Percentiles rank a stretch among this genome's conserved stretches.
phyloP scores from a whole-genome alignment of 2,888 invertebrate species.

The Thecophora atra region DNA sequence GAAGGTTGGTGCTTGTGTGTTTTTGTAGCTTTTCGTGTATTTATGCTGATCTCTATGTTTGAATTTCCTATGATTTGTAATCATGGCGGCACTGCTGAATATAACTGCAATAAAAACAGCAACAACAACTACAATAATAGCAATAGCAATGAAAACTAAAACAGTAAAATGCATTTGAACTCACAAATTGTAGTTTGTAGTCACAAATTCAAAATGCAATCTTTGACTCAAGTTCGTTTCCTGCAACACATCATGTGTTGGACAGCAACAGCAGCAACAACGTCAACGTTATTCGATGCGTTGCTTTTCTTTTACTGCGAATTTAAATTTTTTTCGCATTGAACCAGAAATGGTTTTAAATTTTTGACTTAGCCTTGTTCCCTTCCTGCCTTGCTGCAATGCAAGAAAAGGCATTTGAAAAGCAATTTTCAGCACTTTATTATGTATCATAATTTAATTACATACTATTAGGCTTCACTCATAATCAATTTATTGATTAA shows the following conservation, averaged over 20 bases:
- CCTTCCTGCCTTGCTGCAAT: no score
- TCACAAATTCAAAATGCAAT: neutral
- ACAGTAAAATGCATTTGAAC: neutral
- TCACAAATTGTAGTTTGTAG: neutral
- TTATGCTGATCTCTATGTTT: constrained; percentile 7
- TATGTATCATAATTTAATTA: no score
- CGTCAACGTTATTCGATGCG: no score
- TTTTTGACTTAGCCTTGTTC: no score
- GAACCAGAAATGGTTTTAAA: neutral
- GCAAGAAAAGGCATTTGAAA: no score
- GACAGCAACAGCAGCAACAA: neutral
- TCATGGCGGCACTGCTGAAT: neutral
- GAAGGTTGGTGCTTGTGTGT: neutral
- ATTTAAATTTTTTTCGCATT: no score
- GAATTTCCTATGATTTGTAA: constrained; percentile 34
- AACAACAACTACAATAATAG: neutral
- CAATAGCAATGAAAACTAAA: neutral
- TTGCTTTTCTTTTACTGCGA: no score
- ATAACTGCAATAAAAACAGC: neutral
- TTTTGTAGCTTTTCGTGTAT: neutral
- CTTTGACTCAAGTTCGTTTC: neutral
- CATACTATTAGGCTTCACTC: no score
- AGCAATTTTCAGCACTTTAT: no score
- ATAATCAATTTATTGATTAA: no score
- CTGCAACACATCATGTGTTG: neutral